phyloP scores from a whole-genome alignment of 1,140 invertebrate genomes.

The Vanessa atalanta region DNA sequence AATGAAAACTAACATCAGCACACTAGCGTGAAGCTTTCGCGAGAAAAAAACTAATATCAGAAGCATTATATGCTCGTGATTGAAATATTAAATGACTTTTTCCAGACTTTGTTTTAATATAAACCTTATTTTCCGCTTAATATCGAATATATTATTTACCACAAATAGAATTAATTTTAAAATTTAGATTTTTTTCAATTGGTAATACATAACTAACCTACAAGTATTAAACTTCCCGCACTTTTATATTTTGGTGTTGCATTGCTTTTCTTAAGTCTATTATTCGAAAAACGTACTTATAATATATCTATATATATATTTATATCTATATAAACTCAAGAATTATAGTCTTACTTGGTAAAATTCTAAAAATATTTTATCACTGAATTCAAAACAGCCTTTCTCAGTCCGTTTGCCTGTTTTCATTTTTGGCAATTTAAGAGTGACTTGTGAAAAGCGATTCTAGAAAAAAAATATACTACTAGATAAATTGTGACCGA shows the following conservation, averaged over 20 bases:
- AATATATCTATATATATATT: constrained; percentile 20
- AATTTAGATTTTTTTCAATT: constrained; percentile 28
- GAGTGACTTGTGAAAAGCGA: constrained; percentile 33
- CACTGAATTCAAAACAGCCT: constrained; percentile 58
- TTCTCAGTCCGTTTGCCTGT: constrained; percentile 61
- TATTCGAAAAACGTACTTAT: background rate
- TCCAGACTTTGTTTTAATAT: constrained; percentile 27
- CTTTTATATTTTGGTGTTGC: constrained; percentile 35
- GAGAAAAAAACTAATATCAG: constrained; percentile 8
- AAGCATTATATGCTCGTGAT: constrained; percentile 26
- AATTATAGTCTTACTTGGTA: constrained; percentile 17
- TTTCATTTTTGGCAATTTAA: constrained; percentile 51
- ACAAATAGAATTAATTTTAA: constrained; percentile 25
- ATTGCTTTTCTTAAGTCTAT: constrained; percentile 18
- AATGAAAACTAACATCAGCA: background rate
- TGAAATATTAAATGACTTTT: constrained; percentile 16
- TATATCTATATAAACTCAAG: constrained; percentile 25
- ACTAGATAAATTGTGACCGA: background rate
- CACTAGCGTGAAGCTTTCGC: constrained; percentile 20
- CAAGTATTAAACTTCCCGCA: constrained; percentile 28
- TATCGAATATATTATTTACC: constrained; percentile 21
- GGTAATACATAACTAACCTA: constrained; percentile 27
- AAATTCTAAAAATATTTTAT: constrained; percentile 27
- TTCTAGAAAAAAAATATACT: constrained; percentile 15
- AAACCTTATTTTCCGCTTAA: constrained; percentile 6